phyloP scores from a whole-genome alignment of 2,113 vertebrate species.

The Brevimyrus niger region DNA sequence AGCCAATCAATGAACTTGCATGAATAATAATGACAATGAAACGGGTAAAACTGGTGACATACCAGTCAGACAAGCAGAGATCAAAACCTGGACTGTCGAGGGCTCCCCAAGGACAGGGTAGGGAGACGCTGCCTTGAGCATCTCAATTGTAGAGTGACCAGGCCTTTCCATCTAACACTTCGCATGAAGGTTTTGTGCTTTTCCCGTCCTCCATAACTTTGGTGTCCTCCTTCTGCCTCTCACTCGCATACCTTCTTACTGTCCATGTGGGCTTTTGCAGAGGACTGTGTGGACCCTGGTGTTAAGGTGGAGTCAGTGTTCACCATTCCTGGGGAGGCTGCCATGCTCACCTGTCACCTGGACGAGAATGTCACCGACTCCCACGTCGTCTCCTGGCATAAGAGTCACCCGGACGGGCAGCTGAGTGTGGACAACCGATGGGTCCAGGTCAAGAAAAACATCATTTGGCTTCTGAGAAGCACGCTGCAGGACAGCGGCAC shows the following conservation, averaged over 20 bases:
- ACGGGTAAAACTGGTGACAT: neutral
- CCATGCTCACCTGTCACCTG: conserved; percentile 48
- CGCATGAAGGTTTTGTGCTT: neutral
- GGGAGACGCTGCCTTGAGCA: neutral
- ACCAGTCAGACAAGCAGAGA: neutral
- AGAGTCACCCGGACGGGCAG: conserved; percentile 41
- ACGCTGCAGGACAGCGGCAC: conserved; percentile 55
- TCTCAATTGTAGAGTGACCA: neutral
- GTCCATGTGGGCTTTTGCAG: conserved; percentile 37
- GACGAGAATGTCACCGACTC: conserved; percentile 34
- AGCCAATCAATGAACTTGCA: neutral
- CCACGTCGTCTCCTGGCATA: conserved; percentile 70
- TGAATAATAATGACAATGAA: neutral
- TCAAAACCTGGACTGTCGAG: neutral
- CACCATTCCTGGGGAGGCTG: conserved; percentile 50
- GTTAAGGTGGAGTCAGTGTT: conserved; percentile 37
- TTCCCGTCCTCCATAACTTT: neutral
- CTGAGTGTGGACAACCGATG: conserved; percentile 38
- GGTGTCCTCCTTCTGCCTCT: neutral
- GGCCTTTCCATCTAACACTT: neutral
- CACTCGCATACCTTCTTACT: neutral
- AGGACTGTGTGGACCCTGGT: conserved; percentile 39
- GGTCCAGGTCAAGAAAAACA: conserved; percentile 49
- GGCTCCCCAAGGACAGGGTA: neutral
- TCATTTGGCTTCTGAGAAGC: conserved; percentile 72